These are phyloP conservation scores for Resseliella maxima DNA, from an alignment of 2,888 invertebrate genomes.

Conservation along the genomic window DNA sequence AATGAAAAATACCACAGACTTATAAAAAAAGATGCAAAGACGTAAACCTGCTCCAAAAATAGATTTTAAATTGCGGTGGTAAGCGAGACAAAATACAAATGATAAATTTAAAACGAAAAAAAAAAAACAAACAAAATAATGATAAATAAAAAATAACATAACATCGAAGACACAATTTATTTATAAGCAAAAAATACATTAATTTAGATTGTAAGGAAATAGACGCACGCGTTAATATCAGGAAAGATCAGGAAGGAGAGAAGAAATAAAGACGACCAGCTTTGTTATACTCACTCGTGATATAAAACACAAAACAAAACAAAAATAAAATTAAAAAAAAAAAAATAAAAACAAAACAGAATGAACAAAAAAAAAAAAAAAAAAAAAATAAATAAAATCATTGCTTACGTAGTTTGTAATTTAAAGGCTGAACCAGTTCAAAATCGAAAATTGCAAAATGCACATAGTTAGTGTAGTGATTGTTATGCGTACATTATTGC, in stretches of 20 bases:
- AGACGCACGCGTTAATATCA: background rate
- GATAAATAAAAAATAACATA: background rate
- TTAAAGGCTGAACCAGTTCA: background rate
- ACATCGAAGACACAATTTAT: too few relatives aligned
- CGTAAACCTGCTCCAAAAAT: slow-evolving; percentile 29
- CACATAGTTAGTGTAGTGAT: background rate
- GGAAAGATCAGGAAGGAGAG: background rate
- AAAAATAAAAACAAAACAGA: background rate
- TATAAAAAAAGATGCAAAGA: background rate
- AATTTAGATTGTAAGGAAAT: slow-evolving; percentile 9
- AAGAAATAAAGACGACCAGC: too few relatives aligned
- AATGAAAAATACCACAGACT: background rate
- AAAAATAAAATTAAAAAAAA: too few relatives aligned
- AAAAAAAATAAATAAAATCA: too few relatives aligned
- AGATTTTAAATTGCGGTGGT: background rate
- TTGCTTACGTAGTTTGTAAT: background rate
- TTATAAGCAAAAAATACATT: background rate
- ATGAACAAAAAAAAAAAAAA: background rate
- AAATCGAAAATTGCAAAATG: background rate
- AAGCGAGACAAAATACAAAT: background rate
- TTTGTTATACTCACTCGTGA: too few relatives aligned
- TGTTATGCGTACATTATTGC: background rate
- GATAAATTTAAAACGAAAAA: background rate
- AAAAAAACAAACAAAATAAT: background rate
- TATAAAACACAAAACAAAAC: too few relatives aligned